These are phyloP conservation scores for Drosophila nannoptera DNA, from an alignment of 1,140 invertebrate species.

Conservation along the genomic window DNA sequence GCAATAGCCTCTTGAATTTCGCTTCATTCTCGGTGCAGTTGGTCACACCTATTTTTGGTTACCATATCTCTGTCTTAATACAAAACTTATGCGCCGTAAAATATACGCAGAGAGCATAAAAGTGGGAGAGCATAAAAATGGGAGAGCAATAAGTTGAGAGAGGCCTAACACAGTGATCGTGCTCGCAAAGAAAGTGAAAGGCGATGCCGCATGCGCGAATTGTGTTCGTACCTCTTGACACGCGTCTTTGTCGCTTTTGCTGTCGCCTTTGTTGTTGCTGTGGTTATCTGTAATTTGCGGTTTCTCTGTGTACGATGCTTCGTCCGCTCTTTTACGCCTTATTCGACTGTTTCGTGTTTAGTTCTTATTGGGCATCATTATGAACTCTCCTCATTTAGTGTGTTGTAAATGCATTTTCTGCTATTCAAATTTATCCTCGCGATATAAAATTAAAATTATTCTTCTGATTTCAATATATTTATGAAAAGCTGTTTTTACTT, in stretches of 20 bases:
- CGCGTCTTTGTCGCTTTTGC: slow-evolving; percentile 23
- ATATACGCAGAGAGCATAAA: not conserved
- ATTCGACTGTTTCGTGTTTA: slow-evolving; percentile 8
- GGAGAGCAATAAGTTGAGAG: not conserved
- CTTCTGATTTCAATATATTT: no score
- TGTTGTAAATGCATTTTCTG: no score
- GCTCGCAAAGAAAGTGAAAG: slow-evolving; percentile 41
- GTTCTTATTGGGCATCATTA: not conserved
- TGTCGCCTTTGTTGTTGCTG: not conserved
- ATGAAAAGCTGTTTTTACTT: no score
- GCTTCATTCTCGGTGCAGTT: not conserved
- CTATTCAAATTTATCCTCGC: no score
- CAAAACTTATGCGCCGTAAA: not conserved
- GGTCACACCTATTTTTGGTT: slow-evolving; percentile 4
- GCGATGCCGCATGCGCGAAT: slow-evolving; percentile 31
- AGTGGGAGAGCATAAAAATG: not conserved
- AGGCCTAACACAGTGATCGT: slow-evolving; percentile 7
- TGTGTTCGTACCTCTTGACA: slow-evolving; percentile 24
- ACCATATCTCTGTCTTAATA: not conserved
- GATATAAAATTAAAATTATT: no score
- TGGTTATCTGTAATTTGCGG: slow-evolving; percentile 17
- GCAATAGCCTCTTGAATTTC: no score
- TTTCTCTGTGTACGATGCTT: slow-evolving; percentile 13
- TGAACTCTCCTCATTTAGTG: no score
- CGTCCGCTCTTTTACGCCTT: not conserved